phyloP scores from a whole-genome alignment of 2,888 invertebrate genomes.

The Steromphala cineraria region DNA sequence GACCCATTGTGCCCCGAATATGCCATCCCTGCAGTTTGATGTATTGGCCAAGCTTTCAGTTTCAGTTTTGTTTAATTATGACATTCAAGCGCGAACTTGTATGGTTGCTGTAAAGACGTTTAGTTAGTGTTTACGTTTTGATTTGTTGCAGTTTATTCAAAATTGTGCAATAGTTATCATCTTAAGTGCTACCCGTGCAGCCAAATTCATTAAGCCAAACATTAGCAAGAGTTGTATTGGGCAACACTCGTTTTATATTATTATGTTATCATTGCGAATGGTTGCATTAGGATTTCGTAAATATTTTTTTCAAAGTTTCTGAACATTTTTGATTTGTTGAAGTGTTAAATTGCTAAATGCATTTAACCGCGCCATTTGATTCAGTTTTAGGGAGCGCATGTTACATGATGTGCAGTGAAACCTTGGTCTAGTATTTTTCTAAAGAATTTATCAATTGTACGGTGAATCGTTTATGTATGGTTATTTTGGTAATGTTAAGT shows the following conservation, averaged over 20 bases:
- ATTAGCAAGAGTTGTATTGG: no score
- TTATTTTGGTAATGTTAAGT: slow-evolving; percentile 12
- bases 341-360: not conserved
- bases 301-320: no score
- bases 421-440: slow-evolving; percentile 10
- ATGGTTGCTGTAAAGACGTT: not conserved
- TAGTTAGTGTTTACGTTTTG: not conserved
- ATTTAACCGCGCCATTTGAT: slow-evolving; percentile 9
- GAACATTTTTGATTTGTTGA: not conserved
- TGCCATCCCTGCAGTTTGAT: slow-evolving; percentile 7
- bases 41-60: not conserved
- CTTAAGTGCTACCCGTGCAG: not conserved
- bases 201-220: not conserved
- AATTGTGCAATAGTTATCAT: slow-evolving; percentile 8
- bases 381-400: slow-evolving; percentile 6
- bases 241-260: no score
- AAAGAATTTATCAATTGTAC: not conserved
- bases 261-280: no score
- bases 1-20: not conserved
- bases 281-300: no score
- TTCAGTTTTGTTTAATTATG: not conserved
- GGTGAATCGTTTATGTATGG: slow-evolving; percentile 2
- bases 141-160: not conserved
- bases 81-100: not conserved
- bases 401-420: not conserved